Conservation (phyloP, 2,888 invertebrate species). For the Synanthedon tipuliformis region DNA sequence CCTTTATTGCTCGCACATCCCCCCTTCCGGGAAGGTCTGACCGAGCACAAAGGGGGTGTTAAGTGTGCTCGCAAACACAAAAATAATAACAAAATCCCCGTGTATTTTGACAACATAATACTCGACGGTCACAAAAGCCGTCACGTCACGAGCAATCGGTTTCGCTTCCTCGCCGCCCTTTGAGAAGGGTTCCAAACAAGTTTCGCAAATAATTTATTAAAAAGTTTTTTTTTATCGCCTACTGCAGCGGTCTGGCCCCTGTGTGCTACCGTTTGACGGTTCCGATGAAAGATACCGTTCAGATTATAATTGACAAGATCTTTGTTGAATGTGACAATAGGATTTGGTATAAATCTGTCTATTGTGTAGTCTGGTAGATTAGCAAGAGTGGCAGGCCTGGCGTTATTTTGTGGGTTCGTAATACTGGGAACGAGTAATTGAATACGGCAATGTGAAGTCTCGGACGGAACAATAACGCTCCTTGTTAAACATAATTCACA, state of each 20-base stretch:
- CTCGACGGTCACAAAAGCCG: slow-evolving; percentile 63
- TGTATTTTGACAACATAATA: slow-evolving; percentile 71
- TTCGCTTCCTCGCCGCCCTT: slow-evolving; percentile 61
- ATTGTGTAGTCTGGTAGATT: slow-evolving; percentile 52
- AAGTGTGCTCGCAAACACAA: slow-evolving; percentile 68
- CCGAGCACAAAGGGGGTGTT: slow-evolving; percentile 57
- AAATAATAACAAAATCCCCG: slow-evolving; percentile 69
- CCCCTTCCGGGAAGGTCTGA: slow-evolving; percentile 50
- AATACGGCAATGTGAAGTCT: slow-evolving; percentile 26
- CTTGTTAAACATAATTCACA: slow-evolving; percentile 42
- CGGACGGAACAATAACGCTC: slow-evolving; percentile 35
- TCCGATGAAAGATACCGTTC: slow-evolving; percentile 50
- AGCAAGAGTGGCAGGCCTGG: slow-evolving; percentile 38
- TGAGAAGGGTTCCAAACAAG: slow-evolving; percentile 58
- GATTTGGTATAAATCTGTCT: slow-evolving; percentile 47
- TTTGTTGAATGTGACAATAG: slow-evolving; percentile 61
- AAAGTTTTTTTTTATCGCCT: slow-evolving; percentile 22
- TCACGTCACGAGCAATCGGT: slow-evolving; percentile 67
- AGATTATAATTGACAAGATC: slow-evolving; percentile 69
- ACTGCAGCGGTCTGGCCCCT: slow-evolving; percentile 37
- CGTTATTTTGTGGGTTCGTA: slow-evolving; percentile 33
- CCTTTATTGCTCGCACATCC: slow-evolving; percentile 50
- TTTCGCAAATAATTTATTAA: slow-evolving; percentile 67
- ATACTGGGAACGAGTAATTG: slow-evolving; percentile 42
- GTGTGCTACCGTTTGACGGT: slow-evolving; percentile 62